Percentiles rank a stretch among this genome's conserved stretches.
These are phyloP conservation scores for Drosophila neonasuta DNA, from an alignment of 2,888 invertebrate genomes.

Conservation along the genomic window DNA sequence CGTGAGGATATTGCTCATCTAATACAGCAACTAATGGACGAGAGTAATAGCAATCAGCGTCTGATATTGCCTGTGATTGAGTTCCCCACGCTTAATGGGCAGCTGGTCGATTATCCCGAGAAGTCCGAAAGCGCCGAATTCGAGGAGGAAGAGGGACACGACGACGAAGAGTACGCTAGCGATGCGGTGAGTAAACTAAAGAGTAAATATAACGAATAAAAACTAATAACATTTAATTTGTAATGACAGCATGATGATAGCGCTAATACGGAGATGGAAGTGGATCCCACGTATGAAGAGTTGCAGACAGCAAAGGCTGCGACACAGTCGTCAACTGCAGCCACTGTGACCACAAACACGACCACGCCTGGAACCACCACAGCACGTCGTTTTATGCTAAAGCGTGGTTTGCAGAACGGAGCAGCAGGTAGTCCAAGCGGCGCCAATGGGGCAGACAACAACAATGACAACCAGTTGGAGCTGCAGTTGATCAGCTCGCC, in stretches of 20 bases:
- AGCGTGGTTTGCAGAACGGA: constrained; percentile 75
- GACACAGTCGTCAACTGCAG: constrained; percentile 24
- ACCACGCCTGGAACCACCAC: constrained; percentile 28
- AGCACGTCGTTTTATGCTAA: constrained; percentile 74
- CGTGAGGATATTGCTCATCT: constrained; percentile 92
- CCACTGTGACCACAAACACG: constrained; percentile 62
- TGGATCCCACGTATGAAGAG: constrained; percentile 68
- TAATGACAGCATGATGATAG: constrained; percentile 72
- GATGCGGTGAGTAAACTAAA: constrained; percentile 67
- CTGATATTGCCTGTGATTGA: constrained; percentile 87
- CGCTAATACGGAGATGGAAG: constrained; percentile 65
- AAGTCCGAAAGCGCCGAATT: constrained; percentile 84
- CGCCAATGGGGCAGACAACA: constrained; percentile 27
- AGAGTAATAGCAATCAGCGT: constrained; percentile 84
- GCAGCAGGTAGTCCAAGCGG: constrained; percentile 32
- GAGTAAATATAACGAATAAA: neutral
- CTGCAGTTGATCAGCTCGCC: constrained; percentile 55
- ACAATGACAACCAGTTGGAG: constrained; percentile 28
- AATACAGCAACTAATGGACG: constrained; percentile 88
- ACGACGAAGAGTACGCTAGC: constrained; percentile 82
- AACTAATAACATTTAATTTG: neutral
- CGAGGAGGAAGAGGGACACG: constrained; percentile 84
- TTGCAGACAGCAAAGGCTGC: constrained; percentile 48
- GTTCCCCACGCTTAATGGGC: constrained; percentile 90
- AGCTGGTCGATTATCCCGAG: constrained; percentile 85